phyloP scores from a whole-genome alignment of 1,140 invertebrate species.

The Brachionus asplanchnoidis region DNA sequence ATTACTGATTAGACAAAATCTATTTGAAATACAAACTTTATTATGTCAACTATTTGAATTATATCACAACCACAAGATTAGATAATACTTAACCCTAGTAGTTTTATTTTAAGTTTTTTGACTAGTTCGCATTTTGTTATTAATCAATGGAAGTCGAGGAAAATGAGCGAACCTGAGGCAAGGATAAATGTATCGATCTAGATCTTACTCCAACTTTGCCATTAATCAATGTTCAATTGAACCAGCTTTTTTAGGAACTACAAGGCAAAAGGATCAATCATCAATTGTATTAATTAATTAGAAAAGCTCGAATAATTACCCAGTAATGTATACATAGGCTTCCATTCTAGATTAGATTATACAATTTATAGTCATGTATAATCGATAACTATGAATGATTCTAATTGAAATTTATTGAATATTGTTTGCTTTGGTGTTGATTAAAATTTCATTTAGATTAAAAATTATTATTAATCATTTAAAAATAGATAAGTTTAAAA shows the following conservation, averaged over 20 bases:
- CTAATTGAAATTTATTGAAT: conserved; percentile 24
- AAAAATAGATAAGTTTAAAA: neutral
- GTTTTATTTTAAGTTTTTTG: neutral
- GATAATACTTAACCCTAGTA: neutral
- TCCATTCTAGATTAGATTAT: neutral
- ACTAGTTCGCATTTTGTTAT: neutral
- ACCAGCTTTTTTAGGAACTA: neutral
- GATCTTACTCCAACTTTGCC: neutral
- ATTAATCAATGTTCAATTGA: neutral
- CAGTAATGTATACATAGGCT: neutral
- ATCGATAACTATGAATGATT: conserved; percentile 5
- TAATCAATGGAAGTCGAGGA: neutral
- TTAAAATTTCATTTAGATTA: conserved; percentile 21
- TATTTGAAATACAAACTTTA: conserved; percentile 14
- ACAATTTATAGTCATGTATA: conserved; percentile 11
- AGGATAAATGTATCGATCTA: neutral
- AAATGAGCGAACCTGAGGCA: neutral
- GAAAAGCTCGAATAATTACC: neutral
- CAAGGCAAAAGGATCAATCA: conserved; percentile 1
- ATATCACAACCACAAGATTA: conserved; percentile 23
- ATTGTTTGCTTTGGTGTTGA: conserved; percentile 8
- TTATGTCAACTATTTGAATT: conserved; percentile 27
- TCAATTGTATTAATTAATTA: conserved; percentile 4
- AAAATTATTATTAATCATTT: conserved; percentile 24
- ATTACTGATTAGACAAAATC: conserved; percentile 13